Percentiles rank a stretch among this genome's conserved stretches.
These are phyloP conservation scores for Agrochola macilenta DNA, from an alignment of 2,888 invertebrate species.

Conservation along the genomic window DNA sequence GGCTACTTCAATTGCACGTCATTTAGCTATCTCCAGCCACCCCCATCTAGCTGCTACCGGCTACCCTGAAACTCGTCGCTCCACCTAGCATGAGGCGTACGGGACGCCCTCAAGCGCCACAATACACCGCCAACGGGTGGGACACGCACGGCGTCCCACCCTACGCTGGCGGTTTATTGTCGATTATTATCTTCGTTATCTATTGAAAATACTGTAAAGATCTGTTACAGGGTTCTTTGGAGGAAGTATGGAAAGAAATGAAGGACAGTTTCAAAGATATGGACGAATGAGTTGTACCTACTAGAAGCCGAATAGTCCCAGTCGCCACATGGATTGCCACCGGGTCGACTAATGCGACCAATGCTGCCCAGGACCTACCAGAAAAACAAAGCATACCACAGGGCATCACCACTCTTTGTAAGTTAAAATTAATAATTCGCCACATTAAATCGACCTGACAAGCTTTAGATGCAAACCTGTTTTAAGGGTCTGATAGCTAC, in stretches of 20 bases:
- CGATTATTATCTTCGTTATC: background rate
- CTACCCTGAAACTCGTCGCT: background rate
- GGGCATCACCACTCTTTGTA: conserved; percentile 83
- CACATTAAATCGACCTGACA: background rate
- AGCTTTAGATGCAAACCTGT: background rate
- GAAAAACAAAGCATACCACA: conserved; percentile 80
- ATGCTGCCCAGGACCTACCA: conserved; percentile 79
- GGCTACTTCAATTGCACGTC: background rate
- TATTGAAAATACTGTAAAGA: conserved; percentile 2
- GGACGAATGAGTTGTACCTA: conserved; percentile 89
- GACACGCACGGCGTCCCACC: background rate
- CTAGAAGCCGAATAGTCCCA: too few relatives aligned
- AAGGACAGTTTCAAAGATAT: conserved; percentile 91
- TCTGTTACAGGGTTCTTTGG: conserved; percentile 79
- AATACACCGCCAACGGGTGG: too few relatives aligned
- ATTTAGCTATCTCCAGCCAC: background rate
- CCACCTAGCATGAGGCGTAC: background rate
- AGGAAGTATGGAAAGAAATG: conserved; percentile 89
- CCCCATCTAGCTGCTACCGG: background rate
- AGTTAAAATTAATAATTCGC: conserved; percentile 44
- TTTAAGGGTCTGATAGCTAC: background rate
- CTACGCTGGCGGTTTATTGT: background rate
- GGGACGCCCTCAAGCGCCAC: too few relatives aligned
- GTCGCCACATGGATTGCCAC: too few relatives aligned
- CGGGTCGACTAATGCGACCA: conserved; percentile 83